A percentile compares a stretch with the other conserved stretches of the same genome.
Evolutionary conservation across 2,113 vertebrate species (phyloP).

Genomic region (Acanthochromis polyacanthus): DNA sequence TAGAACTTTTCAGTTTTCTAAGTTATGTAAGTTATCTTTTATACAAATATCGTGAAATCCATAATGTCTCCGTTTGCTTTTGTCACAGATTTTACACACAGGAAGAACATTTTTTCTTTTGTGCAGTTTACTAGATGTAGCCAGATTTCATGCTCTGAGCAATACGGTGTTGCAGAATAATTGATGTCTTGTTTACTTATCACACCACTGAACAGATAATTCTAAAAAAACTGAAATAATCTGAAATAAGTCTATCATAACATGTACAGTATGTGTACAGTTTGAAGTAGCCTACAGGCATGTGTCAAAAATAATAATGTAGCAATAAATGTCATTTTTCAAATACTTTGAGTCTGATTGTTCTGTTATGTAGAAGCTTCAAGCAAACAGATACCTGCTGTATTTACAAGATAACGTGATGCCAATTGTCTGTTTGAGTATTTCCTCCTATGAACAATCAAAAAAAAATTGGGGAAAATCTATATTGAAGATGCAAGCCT

Average conservation of each 20-base stretch:
- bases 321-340: slow-evolving; percentile 82
- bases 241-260: slow-evolving; percentile 61
- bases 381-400: neutral
- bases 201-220: slow-evolving; percentile 47
- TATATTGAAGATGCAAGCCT: too few relatives aligned
- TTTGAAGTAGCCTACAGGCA: slow-evolving; percentile 76
- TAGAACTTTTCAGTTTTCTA: slow-evolving; percentile 64
- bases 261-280: slow-evolving; percentile 78
- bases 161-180: slow-evolving; percentile 58
- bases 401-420: too few relatives aligned
- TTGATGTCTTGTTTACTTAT: slow-evolving; percentile 60
- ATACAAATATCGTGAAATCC: slow-evolving; percentile 73
- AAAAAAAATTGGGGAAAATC: too few relatives aligned
- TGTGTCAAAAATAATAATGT: slow-evolving; percentile 70
- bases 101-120: slow-evolving; percentile 26
- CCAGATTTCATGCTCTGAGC: slow-evolving; percentile 64
- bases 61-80: slow-evolving; percentile 61
- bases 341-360: slow-evolving; percentile 40
- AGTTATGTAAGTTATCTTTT: slow-evolving; percentile 81
- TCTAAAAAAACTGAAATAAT: slow-evolving; percentile 47
- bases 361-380: neutral
- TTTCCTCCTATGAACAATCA: too few relatives aligned
- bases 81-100: slow-evolving; percentile 60
- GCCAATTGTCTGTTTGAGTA: too few relatives aligned
- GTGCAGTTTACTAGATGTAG: slow-evolving; percentile 64